Evolutionary conservation across 2,113 vertebrate species (phyloP), one percentile per base, ranked within the genome.

Genomic region (Pachyramphus minor): DNA sequence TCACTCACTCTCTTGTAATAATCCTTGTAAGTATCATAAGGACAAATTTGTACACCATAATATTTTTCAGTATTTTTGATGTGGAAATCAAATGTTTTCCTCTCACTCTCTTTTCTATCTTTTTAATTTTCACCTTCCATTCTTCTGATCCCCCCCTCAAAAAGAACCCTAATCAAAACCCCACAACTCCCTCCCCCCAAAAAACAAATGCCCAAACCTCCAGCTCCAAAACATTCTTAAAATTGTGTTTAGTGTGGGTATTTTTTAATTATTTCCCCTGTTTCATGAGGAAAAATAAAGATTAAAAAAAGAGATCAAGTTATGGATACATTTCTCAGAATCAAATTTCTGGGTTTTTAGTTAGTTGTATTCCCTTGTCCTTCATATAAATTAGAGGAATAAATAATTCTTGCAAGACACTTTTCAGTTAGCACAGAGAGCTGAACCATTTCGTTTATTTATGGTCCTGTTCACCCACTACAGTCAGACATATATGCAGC

Each of bases 111-210:
- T 8, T 17, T 3, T 42, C 11, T 22, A 5, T 22, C 18, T 13
- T 19, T n/a, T 18, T 9, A 0, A 3, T 30, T 69, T 84, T 52
- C 5, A 37, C 17, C 2, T 3, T 68, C 3, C 3, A 11, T 69
- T 73, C 89, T 6, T 53, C 3, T 44, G 18, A 58, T 58, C 12
- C 2, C 33, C 9, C 13, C 9, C 2, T 2, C 31, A 33, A 33
- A 56, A 37, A 39, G 12, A 60, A 59, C 9, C 5, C 19, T 1
- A 67, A 30, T 25, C 11, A 41, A 30, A 45, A 2, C 6, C 5
- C 12, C 11, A 31, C 21, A 35, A 6, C 10, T 35, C 2, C 5
- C 6, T 24, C 2, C 2, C 13, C 1, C 3, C 5, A 44, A n/a
- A 47, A 14, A 9, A 4, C 16, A 63, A 75, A 79, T 11, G 2